Base-by-base conservation (phyloP, 2,797 vertebrate species). In the Arrhamphus sclerolepis region DNA sequence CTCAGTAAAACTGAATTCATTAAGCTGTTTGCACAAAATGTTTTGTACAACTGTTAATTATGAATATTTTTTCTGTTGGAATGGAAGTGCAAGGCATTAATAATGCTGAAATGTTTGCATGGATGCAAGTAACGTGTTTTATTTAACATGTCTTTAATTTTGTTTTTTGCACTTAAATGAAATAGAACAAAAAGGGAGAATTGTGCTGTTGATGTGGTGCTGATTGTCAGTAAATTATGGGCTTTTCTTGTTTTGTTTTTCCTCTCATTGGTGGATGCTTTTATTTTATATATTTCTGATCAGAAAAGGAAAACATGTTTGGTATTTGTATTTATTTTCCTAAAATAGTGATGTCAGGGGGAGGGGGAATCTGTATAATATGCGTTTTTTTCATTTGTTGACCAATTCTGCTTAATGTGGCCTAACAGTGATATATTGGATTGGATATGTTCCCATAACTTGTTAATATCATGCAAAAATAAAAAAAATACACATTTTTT, bases 121-220 rank as follows among this genome's bases (percentile, higher is more conserved):
- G 65, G 26, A 59, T 92, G 92, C 94, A 92, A 89, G 93, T 93
- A 91, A 85, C 77, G 50, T 17, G 0, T 70, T 81, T 92, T 88
- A 93, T 93, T 92, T 94, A 69, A 85, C 68, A 56, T 82, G 75
- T 82, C 80, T 92, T 88, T 91, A 89, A 81, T 82, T 78, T 81
- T 90, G 41, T 66, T 77, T 81, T 82, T 94, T 91, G 79, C 90
- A 90, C 84, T 87, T 62, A 62, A 76, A 88, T 60, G n/a, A 51
- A 87, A 80, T 89, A 80, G 90, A 92, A 93, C 80, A 91, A 93
- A 92, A 90, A 89, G 83, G 88, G 87, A 85, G 68, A 74, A 55
- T 49, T 74, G 84, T 85, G 77, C 78, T 72, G 75, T 85, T 64
- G 75, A 75, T 90, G 88, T 90, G 88, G 91, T 66, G 80, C 6